Evolutionary conservation across 1,140 invertebrate genomes (phyloP), one percentile per base, ranked within the genome.

Genomic region (Argopecten irradians): DNA sequence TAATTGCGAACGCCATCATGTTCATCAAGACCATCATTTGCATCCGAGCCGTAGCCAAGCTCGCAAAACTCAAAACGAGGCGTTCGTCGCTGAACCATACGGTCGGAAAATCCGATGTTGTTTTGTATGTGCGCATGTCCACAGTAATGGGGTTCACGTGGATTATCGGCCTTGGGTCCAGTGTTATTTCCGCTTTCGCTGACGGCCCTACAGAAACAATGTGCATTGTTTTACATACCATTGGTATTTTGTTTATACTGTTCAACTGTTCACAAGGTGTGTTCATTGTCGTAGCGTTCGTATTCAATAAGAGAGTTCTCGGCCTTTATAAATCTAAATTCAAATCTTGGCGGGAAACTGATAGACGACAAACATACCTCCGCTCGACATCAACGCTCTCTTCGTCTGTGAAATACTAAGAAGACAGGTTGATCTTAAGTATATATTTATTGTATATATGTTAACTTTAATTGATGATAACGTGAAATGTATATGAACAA

Each of bases 91-190:
- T 90, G 7, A 91, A 91, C 33, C 92, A 91, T 35, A 83, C 91
- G 39, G 90, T 93, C 32, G 95, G 89, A 9, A 92, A 95, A 41
- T 92, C 94, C 55, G 95, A 96, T 92, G 95, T 96, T 87, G 95
- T 96, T 86, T 93, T 97, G 22, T 97, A 97, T 93, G 92, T 96
- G 36, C 94, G 96, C 22, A 95, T 97, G 90, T 94, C 95, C 9
- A 93, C 94, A 0, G 93, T 96, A 9, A 95, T 96, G 93, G 96
- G 96, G 16, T 95, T 96, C 85, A 95, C 95, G 9, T 96, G 96
- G 96, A 92, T 95, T 13, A 93, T 96, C 86, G 95, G 95, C 3
- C 92, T 96, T 32, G 91, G 94, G 1, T 94, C 94, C 0, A 93
- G 94, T 2, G 91, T 94, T 19, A 89, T 94, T 22, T 94, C 92